Evolutionary conservation across 2,888 invertebrate genomes (phyloP).

Genomic region (Dynastes maya): DNA sequence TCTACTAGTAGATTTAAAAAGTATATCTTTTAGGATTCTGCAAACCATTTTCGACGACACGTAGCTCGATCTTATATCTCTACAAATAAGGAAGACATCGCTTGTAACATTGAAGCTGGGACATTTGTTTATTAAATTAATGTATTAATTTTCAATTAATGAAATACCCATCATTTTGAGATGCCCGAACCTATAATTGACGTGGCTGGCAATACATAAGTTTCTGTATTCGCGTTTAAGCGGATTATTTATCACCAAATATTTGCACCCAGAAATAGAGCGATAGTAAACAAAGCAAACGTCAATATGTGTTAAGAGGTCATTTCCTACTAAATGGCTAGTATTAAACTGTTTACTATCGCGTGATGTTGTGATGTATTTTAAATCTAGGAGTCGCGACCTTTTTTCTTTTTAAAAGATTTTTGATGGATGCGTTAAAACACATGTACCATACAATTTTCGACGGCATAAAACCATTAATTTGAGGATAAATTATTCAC

Average conservation of each 20-base stretch:
- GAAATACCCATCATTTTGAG: too few species aligned
- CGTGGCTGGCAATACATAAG: too few species aligned
- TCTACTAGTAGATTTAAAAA: too few species aligned
- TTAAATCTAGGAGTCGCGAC: constrained; percentile 8
- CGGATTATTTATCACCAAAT: constrained; percentile 19
- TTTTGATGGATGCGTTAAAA: constrained; percentile 12
- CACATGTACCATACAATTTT: not conserved
- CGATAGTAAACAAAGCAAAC: constrained; percentile 21
- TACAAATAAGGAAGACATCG: too few species aligned
- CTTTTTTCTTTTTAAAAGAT: constrained; percentile 2
- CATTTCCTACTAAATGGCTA: constrained; percentile 27
- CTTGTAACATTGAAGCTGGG: too few species aligned
- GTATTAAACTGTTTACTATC: constrained; percentile 41
- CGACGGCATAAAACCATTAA: not conserved
- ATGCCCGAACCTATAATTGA: too few species aligned
- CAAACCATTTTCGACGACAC: too few species aligned
- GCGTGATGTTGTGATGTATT: constrained; percentile 2
- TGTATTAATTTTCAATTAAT: too few species aligned
- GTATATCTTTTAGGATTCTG: too few species aligned
- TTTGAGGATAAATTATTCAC: not conserved
- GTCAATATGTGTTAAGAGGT: constrained; percentile 40
- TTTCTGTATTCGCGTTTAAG: not conserved
- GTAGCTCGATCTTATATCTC: too few species aligned
- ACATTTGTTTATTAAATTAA: too few species aligned
- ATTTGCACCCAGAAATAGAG: constrained; percentile 14